phyloP scores from a whole-genome alignment of 2,113 vertebrate genomes.

The Triplophysa dalaica region DNA sequence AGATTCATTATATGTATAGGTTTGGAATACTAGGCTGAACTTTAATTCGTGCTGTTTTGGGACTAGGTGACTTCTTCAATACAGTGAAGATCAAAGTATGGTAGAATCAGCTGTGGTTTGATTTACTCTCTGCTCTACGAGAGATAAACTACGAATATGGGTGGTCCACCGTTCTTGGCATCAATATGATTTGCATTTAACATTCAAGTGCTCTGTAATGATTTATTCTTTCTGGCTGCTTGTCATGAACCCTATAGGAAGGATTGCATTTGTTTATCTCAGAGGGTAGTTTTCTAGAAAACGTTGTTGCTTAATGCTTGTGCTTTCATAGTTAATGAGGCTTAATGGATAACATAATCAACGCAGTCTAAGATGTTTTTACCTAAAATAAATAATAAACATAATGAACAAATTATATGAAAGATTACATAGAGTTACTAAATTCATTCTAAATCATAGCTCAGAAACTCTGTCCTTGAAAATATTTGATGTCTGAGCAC shows the following conservation, averaged over 20 bases:
- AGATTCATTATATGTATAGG: slow-evolving; percentile 53
- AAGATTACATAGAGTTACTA: too few species aligned
- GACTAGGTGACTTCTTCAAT: slow-evolving; percentile 21
- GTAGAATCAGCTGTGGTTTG: not conserved
- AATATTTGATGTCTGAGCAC: too few species aligned
- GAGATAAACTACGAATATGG: not conserved
- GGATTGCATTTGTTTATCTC: not conserved
- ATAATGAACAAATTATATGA: too few species aligned
- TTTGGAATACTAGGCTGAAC: slow-evolving; percentile 26
- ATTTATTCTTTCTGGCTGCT: not conserved
- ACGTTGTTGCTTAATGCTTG: too few species aligned
- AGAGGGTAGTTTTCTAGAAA: too few species aligned
- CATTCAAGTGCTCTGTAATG: not conserved
- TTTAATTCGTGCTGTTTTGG: slow-evolving; percentile 42
- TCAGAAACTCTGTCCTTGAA: too few species aligned
- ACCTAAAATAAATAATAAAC: too few species aligned
- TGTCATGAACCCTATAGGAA: slow-evolving; percentile 3
- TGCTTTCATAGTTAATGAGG: too few species aligned
- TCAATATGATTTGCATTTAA: not conserved
- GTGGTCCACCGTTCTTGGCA: not conserved
- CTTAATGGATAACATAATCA: too few species aligned
- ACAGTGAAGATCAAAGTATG: not conserved
- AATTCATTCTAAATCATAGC: too few species aligned
- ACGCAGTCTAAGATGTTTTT: too few species aligned
- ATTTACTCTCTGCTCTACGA: not conserved